These are phyloP conservation scores for Endotricha flammealis DNA, from an alignment of 2,888 invertebrate genomes.

Conservation along the genomic window DNA sequence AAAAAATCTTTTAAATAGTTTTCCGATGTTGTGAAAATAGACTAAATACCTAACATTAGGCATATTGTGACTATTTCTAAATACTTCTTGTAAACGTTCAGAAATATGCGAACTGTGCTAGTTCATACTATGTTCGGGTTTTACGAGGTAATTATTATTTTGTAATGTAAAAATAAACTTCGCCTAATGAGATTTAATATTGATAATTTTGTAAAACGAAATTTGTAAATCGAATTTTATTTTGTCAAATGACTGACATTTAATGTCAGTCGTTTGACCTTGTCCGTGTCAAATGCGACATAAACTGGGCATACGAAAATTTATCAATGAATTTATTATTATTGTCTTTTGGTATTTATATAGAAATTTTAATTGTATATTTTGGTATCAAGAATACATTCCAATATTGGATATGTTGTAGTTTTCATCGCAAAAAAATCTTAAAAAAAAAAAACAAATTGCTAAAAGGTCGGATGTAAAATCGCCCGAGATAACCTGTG, in stretches of 20 bases:
- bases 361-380: too few species aligned
- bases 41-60: slow-evolving; percentile 17
- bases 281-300: too few species aligned
- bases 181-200: slow-evolving; percentile 1
- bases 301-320: too few species aligned
- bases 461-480: too few species aligned
- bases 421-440: too few species aligned
- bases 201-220: slow-evolving; percentile 7
- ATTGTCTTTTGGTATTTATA: too few species aligned
- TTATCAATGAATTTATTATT: too few species aligned
- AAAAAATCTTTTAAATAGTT: slow-evolving; percentile 12
- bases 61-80: slow-evolving; percentile 16
- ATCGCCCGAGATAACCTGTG: too few species aligned
- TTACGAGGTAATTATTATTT: slow-evolving; percentile 8
- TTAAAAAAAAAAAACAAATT: too few species aligned
- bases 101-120: not conserved
- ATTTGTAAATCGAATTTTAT: not conserved
- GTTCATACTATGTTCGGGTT: slow-evolving; percentile 14
- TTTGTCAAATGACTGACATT: not conserved
- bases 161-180: not conserved
- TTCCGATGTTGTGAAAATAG: slow-evolving; percentile 46
- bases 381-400: too few species aligned
- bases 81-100: not conserved
- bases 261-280: not conserved
- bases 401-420: too few species aligned